A percentile compares a stretch with the other conserved stretches of the same genome.
phyloP scores from a whole-genome alignment of 2,797 vertebrate species.

The Cynopterus sphinx region DNA sequence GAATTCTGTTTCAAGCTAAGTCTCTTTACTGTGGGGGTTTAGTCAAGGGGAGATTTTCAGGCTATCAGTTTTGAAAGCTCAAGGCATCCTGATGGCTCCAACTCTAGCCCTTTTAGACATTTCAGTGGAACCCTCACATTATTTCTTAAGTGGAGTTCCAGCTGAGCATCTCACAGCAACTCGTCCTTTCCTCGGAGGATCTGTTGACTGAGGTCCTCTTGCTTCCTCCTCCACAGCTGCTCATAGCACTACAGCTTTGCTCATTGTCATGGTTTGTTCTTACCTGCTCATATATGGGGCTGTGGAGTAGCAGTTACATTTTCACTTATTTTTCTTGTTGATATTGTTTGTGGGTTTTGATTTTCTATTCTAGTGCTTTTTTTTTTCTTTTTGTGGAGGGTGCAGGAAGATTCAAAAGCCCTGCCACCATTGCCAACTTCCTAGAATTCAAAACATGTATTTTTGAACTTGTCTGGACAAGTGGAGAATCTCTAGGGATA shows the following conservation, averaged over 20 bases:
- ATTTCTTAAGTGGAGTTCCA: neutral
- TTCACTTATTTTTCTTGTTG: neutral
- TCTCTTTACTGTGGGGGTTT: neutral
- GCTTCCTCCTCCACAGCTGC: neutral
- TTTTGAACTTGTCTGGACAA: constrained; percentile 65
- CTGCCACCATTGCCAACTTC: constrained; percentile 31
- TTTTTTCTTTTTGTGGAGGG: neutral
- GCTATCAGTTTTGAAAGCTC: neutral
- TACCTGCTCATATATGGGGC: neutral
- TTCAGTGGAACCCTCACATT: neutral
- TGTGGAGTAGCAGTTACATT: neutral
- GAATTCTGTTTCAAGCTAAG: constrained; percentile 25
- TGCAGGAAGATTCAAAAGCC: neutral
- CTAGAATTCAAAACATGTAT: constrained; percentile 57
- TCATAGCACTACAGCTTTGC: neutral
- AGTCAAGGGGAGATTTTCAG: neutral
- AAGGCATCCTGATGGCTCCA: neutral
- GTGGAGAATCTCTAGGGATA: constrained; percentile 56
- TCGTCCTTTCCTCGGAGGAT: neutral
- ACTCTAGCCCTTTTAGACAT: neutral
- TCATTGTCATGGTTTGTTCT: neutral
- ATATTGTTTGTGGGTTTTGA: neutral
- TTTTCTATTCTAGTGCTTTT: neutral
- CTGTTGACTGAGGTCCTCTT: neutral
- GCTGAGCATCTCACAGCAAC: neutral